Base-by-base conservation (phyloP, 1,140 invertebrate species). In the Phocides pigmalion region DNA sequence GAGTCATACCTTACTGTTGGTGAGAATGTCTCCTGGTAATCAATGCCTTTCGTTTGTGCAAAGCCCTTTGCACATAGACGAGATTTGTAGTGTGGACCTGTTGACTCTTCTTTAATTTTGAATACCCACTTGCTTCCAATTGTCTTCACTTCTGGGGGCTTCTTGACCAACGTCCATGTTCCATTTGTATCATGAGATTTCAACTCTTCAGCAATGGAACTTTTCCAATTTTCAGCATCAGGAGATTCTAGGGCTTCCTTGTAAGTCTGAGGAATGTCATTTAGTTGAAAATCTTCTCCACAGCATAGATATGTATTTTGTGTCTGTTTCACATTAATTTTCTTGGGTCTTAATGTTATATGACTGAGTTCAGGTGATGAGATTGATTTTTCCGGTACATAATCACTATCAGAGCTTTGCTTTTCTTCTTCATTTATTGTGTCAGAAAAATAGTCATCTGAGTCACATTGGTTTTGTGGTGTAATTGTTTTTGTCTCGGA, bases 1-100 rank as follows among this genome's bases (percentile, higher is more conserved):
- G 87, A 75, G 22, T 79, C 78, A 64, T 74, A 81, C 44, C 76
- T 64, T 0, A 67, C 68, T 4, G 92, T 89, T n/a, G 90, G 82
- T 20, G 80, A 76, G 70, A 86, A 92, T 22, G 77, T 92, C 68
- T 92, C 87, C 17, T 73, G 6, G 68, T 89, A 92, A 61, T 92
- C 90, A 16, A 92, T 53, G 0, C 69, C 87, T 70, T 74, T 61
- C 0, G 66, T 22, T 14, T 79, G 68, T 14, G 6, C 53, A 15
- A 70, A 76, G 0, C 70, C 72, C 6, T 62, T 51, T n/a, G 68
- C 68, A 75, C 76, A 78, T 3, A 75, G 54, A 3, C 76, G 62
- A 64, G 72, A 65, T 61, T 75, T 78, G 39, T 63, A 78, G 6
- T 58, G 5, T 14, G 11, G n/a, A n/a, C n/a, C n/a, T n/a, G n/a